Evolutionary conservation across 2,113 vertebrate genomes (phyloP).

Genomic region (Donacobius atricapilla): DNA sequence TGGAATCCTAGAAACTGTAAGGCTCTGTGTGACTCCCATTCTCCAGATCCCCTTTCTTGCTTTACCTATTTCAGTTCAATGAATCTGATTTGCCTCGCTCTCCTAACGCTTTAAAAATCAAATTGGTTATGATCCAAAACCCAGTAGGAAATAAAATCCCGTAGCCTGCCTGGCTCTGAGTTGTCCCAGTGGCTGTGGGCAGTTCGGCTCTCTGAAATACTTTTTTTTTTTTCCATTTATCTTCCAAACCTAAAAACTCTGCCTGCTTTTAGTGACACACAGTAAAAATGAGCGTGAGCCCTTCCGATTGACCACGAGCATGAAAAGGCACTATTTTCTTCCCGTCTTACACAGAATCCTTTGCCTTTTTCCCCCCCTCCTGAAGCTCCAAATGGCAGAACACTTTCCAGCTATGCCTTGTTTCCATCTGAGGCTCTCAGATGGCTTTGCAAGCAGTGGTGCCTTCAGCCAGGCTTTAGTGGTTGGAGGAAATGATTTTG

Average conservation of each 20-base stretch:
- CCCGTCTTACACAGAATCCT: background rate
- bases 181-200: background rate
- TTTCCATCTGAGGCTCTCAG: constrained; percentile 14
- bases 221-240: background rate
- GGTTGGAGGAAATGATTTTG: background rate
- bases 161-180: background rate
- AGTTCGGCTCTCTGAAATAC: background rate
- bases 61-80: background rate
- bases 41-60: background rate
- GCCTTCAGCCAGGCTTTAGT: background rate
- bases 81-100: background rate
- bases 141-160: too few species aligned
- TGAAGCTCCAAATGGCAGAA: background rate
- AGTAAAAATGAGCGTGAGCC: accelerated
- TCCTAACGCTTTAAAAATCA: background rate
- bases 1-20: constrained; percentile 89
- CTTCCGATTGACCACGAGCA: background rate
- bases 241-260: background rate
- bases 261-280: background rate
- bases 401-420: background rate
- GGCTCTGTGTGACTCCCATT: constrained; percentile 38
- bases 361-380: background rate
- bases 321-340: background rate
- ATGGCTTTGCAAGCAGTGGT: background rate
- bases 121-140: background rate